Evolutionary conservation across 2,888 invertebrate species (phyloP), one percentile per base, ranked within the genome.

Genomic region (Myopa tessellatipennis): DNA sequence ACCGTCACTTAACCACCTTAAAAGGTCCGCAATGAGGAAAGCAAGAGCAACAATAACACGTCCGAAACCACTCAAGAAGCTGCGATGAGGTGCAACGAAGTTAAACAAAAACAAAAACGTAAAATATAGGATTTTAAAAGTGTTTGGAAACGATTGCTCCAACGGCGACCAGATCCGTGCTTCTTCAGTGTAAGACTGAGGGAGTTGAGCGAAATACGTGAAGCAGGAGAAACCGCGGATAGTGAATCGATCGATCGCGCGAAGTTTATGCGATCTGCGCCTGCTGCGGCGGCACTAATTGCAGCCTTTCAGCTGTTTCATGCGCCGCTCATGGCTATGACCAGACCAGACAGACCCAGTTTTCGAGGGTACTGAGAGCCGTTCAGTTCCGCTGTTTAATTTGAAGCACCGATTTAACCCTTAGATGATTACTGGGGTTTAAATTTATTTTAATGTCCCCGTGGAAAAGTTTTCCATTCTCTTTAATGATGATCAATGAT

Each of bases 251-350:
- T 45, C 50, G 70, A 72, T 72, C 60, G 60, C 58, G 40, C 36
- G 8, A 40, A n/a, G 8, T 40, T 18, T 12, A 18, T 58, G n/a
- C 34, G 58, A 67, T 38, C 40, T 40, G 65, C 60, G 68, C 70
- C 74, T 69, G 79, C 74, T 72, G 74, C 50, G 76, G 77, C 77
- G 74, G 74, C 74, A 67, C 80, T 79, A 81, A 81, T 79, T 77
- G 79, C 50, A 4, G 63, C 60, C 26, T 45, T 61, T 38, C 63
- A 67, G 40, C 12, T 26, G 38, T 58, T 63, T 68, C 36, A 40
- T 14, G 26, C n/a, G 68, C 38, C 26, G 69, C 52, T 69, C 45
- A 61, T 79, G 79, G 78, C 77, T 77, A 80, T 68, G 71, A 45
- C 7, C 45, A 26, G 26, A 26, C 26, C 26, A 81, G 79, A 8